Conservation (phyloP, 2,113 vertebrate genomes). For the Phoxinus phoxinus region DNA sequence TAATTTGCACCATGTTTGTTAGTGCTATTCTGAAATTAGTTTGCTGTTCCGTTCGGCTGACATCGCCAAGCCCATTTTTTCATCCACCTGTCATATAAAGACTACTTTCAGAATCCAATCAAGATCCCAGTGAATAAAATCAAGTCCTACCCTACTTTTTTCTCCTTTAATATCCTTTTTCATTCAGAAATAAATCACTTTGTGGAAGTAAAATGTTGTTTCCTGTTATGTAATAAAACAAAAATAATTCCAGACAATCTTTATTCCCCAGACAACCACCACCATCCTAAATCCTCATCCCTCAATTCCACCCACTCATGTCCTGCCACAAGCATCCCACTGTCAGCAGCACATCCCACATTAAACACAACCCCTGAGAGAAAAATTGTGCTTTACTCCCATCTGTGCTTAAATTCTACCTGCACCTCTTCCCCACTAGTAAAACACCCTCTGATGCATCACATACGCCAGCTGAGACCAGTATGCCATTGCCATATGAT, state of each 20-base stretch:
- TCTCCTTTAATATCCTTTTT: background rate
- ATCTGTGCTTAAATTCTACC: background rate
- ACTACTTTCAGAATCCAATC: background rate
- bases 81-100: background rate
- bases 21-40: background rate
- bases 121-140: background rate
- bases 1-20: background rate
- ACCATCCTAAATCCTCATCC: slow-evolving; percentile 13
- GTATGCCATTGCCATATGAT: slow-evolving; percentile 10
- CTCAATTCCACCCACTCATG: background rate
- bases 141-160: background rate
- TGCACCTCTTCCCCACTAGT: background rate
- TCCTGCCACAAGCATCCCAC: background rate
- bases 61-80: background rate
- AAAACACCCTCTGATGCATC: background rate
- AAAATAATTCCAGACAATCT: slow-evolving; percentile 20
- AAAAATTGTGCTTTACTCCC: slow-evolving; percentile 3
- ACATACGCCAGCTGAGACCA: slow-evolving; percentile 20
- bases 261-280: background rate
- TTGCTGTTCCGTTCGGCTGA: background rate
- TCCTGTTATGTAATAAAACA: slow-evolving; percentile 4
- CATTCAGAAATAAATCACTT: background rate
- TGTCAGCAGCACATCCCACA: background rate
- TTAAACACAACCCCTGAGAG: background rate
- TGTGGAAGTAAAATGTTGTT: background rate